A percentile compares a stretch with the other conserved stretches of the same genome.
Evolutionary conservation across 2,888 invertebrate genomes (phyloP).

Genomic region (Cinara cedri): DNA sequence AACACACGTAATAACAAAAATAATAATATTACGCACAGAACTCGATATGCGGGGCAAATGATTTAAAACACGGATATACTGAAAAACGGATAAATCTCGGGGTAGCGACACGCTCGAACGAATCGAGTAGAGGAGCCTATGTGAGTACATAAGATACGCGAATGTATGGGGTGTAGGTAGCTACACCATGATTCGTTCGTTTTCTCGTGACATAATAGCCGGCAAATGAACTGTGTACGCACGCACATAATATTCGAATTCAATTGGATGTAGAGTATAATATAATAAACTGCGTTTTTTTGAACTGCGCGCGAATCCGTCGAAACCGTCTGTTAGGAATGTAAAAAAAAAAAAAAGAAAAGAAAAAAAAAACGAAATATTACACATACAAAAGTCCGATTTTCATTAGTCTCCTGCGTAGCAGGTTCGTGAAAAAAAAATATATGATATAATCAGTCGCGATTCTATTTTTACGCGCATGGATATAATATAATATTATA

Average conservation of each 20-base stretch:
- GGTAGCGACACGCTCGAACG: neutral
- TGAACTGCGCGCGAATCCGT: too few species aligned
- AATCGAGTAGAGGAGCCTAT: too few species aligned
- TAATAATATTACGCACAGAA: neutral
- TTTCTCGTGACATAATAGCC: neutral
- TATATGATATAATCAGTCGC: too few species aligned
- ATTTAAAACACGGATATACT: neutral
- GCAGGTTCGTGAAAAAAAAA: too few species aligned
- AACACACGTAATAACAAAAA: too few species aligned
- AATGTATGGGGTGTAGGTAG: too few species aligned
- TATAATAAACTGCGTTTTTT: neutral
- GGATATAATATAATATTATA: too few species aligned
- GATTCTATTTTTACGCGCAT: too few species aligned
- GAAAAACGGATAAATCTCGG: neutral
- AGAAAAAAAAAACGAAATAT: too few species aligned
- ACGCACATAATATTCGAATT: too few species aligned
- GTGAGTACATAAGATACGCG: too few species aligned
- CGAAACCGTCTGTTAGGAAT: too few species aligned
- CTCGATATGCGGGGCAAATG: neutral
- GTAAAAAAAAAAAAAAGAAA: neutral
- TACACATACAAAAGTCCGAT: neutral
- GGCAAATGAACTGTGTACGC: slow-evolving; percentile 1
- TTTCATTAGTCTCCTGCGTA: neutral
- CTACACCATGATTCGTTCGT: neutral
- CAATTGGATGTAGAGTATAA: slow-evolving; percentile 4